Evolutionary conservation across 2,888 invertebrate species (phyloP).

Genomic region (Papilio elwesi): DNA sequence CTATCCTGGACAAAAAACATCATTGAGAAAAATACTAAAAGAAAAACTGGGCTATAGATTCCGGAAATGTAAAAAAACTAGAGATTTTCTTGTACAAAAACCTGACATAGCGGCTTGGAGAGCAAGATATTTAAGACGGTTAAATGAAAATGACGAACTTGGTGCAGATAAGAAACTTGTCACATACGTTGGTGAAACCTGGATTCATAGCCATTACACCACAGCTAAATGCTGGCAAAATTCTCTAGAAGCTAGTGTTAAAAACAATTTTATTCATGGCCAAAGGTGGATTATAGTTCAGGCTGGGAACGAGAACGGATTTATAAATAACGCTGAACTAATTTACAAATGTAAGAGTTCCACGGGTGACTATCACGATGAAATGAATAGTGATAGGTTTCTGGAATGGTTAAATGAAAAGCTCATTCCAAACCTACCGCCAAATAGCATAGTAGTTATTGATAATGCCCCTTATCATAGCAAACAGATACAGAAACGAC

Average conservation of each 20-base stretch:
- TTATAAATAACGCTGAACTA: conserved; percentile 22
- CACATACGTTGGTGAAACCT: conserved; percentile 45
- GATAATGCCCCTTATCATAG: conserved; percentile 46
- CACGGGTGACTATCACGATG: conserved; percentile 43
- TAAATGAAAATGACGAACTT: conserved; percentile 46
- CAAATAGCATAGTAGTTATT: conserved; percentile 44
- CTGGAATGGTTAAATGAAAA: conserved; percentile 47
- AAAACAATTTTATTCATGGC: conserved; percentile 35
- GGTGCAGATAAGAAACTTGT: conserved; percentile 48
- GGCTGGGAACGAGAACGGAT: neutral
- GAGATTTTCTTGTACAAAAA: conserved; percentile 43
- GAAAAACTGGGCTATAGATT: conserved; percentile 43
- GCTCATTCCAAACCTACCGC: conserved; percentile 47
- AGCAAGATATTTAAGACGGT: conserved; percentile 46
- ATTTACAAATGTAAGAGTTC: conserved; percentile 44
- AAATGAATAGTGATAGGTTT: conserved; percentile 41
- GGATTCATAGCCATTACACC: conserved; percentile 42
- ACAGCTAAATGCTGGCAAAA: conserved; percentile 43
- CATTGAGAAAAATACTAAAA: conserved; percentile 41
- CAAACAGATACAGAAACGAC: neutral
- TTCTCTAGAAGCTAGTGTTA: conserved; percentile 34
- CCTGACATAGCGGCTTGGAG: conserved; percentile 50
- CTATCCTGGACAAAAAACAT: conserved; percentile 44
- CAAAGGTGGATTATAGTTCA: conserved; percentile 41
- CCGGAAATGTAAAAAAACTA: conserved; percentile 43